A percentile compares a stretch with the other conserved stretches of the same genome.
phyloP scores from a whole-genome alignment of 2,797 vertebrate species.

The Austrolebias charrua region DNA sequence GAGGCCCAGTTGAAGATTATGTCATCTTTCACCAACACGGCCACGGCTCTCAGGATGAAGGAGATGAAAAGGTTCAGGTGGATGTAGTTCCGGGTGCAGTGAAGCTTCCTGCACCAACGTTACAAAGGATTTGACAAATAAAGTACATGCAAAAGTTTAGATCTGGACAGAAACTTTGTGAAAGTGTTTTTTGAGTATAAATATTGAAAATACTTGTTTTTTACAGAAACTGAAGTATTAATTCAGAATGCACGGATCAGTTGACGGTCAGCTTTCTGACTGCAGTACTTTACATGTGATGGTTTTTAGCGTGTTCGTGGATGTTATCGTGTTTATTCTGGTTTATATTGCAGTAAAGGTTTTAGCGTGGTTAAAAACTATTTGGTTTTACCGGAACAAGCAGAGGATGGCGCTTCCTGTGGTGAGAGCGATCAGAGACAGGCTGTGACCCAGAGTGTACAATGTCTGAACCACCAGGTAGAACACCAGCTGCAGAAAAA shows the following conservation, averaged over 20 bases:
- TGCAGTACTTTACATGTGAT: no score
- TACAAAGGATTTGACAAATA: background rate
- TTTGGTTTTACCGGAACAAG: conserved; percentile 83
- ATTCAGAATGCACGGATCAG: no score
- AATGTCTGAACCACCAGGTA: conserved; percentile 85
- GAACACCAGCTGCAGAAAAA: conserved; percentile 79
- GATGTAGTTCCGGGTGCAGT: conserved; percentile 93
- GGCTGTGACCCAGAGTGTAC: conserved; percentile 90
- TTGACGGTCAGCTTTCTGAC: no score
- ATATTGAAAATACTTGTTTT: no score
- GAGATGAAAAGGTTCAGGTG: conserved; percentile 94
- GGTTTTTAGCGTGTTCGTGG: no score
- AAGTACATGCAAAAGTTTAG: background rate
- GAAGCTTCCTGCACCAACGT: conserved; percentile 83
- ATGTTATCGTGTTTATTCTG: no score
- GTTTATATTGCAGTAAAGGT: no score
- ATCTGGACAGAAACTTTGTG: background rate
- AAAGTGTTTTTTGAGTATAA: no score
- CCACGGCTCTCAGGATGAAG: conserved; percentile 90
- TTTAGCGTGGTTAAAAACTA: no score
- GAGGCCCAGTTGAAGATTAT: conserved; percentile 83
- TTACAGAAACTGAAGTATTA: no score
- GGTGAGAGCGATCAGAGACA: conserved; percentile 88
- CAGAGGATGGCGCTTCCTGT: conserved; percentile 90
- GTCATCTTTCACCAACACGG: conserved; percentile 88